phyloP scores from a whole-genome alignment of 2,888 invertebrate genomes.

The Brachyopa scutellaris region DNA sequence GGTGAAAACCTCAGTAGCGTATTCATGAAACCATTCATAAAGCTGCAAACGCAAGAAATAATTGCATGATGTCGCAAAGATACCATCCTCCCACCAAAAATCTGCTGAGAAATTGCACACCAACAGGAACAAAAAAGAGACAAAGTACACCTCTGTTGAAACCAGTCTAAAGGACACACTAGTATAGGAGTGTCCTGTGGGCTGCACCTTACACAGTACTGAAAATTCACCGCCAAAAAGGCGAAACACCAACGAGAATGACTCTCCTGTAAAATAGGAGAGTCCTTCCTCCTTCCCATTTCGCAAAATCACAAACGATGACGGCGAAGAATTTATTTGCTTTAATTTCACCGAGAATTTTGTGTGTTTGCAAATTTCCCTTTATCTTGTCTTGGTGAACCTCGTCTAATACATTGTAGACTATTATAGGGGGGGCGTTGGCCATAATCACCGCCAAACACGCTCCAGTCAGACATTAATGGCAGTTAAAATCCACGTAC shows the following conservation, averaged over 20 bases:
- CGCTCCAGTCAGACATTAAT: conserved; percentile 45
- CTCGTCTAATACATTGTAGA: neutral
- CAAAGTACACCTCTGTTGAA: conserved; percentile 1
- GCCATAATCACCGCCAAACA: conserved; percentile 51
- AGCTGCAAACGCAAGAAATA: too few relatives aligned
- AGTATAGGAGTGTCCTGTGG: conserved; percentile 38
- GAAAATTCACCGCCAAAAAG: conserved; percentile 3
- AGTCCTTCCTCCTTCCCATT: conserved; percentile 20
- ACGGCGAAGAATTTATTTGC: conserved; percentile 40
- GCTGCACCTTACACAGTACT: conserved; percentile 26
- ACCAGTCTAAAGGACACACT: conserved; percentile 14
- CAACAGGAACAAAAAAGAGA: too few relatives aligned
- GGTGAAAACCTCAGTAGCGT: too few relatives aligned
- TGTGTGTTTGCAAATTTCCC: conserved; percentile 42
- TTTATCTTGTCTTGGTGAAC: neutral
- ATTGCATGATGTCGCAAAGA: too few relatives aligned
- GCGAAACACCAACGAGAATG: conserved; percentile 18
- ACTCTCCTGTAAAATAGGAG: conserved; percentile 21
- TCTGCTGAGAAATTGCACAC: too few relatives aligned
- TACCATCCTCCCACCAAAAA: too few relatives aligned
- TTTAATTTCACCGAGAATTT: conserved; percentile 31
- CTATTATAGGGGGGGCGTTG: conserved; percentile 29
- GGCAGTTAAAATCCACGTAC: conserved; percentile 29
- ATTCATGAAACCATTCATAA: too few relatives aligned
- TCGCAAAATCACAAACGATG: conserved; percentile 39